Evolutionary conservation across 2,113 vertebrate species (phyloP).

Genomic region (Puntigrus tetrazona): DNA sequence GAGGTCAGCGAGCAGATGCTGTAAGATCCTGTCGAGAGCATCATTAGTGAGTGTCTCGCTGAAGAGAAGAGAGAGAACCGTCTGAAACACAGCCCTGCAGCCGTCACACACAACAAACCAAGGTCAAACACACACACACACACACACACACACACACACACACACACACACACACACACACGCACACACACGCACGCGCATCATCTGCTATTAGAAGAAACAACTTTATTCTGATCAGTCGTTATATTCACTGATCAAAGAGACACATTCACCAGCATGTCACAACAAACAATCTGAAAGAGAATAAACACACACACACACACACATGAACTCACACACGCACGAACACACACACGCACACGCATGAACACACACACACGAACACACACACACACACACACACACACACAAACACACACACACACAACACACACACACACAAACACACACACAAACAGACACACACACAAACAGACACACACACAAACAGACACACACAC

Average conservation of each 20-base stretch:
- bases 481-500: not conserved
- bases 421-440: not conserved
- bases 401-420: not conserved
- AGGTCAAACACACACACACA: constrained; percentile 16
- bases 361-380: not conserved
- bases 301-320: not conserved
- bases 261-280: not conserved
- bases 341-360: not conserved
- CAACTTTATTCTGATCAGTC: not conserved
- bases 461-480: too few species aligned
- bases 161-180: too few species aligned
- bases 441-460: too few species aligned
- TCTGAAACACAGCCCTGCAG: constrained; percentile 39
- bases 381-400: too few species aligned
- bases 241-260: not conserved
- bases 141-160: constrained; percentile 10
- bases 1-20: not conserved
- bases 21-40: not conserved
- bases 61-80: not conserved
- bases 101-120: constrained; percentile 33
- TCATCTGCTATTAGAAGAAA: not conserved
- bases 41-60: not conserved
- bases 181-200: constrained; percentile 17
- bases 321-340: not conserved
- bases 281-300: not conserved